Base-by-base conservation (phyloP, 1,140 invertebrate genomes). In the Rhagoletis zephyria region DNA sequence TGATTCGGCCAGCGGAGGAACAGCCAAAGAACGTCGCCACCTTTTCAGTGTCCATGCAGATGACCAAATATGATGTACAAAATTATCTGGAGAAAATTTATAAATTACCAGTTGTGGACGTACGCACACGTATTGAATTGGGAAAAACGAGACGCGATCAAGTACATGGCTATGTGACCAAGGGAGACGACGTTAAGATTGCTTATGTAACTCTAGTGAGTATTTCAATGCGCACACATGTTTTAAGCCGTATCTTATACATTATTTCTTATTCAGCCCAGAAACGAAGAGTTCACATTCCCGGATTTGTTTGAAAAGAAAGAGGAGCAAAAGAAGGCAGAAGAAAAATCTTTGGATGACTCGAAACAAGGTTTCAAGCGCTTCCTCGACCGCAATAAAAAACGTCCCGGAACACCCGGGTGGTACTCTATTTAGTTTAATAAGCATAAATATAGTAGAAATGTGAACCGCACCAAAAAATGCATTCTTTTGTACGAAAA, bases 51-150 rank as follows among this genome's bases (percentile, higher is more conserved):
- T 98, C 98, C 5, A 96, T 96, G 93, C 95, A 97, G 94, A 98
- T 98, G 97, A 98, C 97, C 14, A 96, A 95, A 93, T 90, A 94
- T 88, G 98, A 99, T 93, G 94, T 99, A 0, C 96, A 96, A 93
- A 98, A 98, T 94, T 99, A 99, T 93, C 93, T 99, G 87, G 96
- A 98, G 92, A 98, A 99, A 93, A 98, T 99, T 89, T 99, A 99
- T 90, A 96, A 97, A 88, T 93, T 99, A 1, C 94, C 95, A 3
- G 95, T 97, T 5, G 93, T 96, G 4, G 92, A 96, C 91, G 96
- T 99, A 0, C 93, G 95, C 67, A 97, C 96, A 0, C 94, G 94
- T 88, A 97, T 97, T 87, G 93, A 94, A 67, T 87, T 96, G 89
- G 97, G 97, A 1, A 88, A 89, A 87, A 94, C 92, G 0, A 93